Percentiles rank a stretch among this genome's conserved stretches.
Conservation (phyloP, 2,113 vertebrate species). For the Nycticebus coucang region DNA sequence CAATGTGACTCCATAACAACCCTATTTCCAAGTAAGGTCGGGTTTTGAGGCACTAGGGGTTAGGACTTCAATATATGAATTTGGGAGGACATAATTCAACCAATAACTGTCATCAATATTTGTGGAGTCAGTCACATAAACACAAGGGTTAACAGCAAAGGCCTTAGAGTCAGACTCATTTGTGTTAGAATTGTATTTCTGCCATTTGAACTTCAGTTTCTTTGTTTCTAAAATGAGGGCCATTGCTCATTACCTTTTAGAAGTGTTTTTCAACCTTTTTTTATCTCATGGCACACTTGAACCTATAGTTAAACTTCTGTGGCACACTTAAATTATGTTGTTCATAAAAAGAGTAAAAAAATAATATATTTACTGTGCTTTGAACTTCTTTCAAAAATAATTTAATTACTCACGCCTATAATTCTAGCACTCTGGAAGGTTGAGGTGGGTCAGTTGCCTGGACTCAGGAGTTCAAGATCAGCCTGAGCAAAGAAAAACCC, state of each 20-base stretch:
- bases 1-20: neutral
- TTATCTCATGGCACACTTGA: too few species aligned
- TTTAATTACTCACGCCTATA: too few species aligned
- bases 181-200: neutral
- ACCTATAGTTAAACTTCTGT: too few species aligned
- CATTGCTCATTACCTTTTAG: neutral
- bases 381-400: too few species aligned
- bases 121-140: neutral
- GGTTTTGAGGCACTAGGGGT: neutral
- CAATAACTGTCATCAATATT: neutral
- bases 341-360: too few species aligned
- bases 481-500: too few species aligned
- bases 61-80: neutral
- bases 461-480: too few species aligned
- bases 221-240: constrained; percentile 17
- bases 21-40: neutral
- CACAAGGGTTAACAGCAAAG: neutral
- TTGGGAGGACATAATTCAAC: neutral
- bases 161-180: neutral
- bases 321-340: too few species aligned
- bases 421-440: too few species aligned
- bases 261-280: too few species aligned
- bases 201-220: neutral
- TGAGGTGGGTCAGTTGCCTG: too few species aligned
- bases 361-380: too few species aligned